A percentile compares a stretch with the other conserved stretches of the same genome.
phyloP scores from a whole-genome alignment of 2,113 vertebrate genomes.

The Semnornis frantzii region DNA sequence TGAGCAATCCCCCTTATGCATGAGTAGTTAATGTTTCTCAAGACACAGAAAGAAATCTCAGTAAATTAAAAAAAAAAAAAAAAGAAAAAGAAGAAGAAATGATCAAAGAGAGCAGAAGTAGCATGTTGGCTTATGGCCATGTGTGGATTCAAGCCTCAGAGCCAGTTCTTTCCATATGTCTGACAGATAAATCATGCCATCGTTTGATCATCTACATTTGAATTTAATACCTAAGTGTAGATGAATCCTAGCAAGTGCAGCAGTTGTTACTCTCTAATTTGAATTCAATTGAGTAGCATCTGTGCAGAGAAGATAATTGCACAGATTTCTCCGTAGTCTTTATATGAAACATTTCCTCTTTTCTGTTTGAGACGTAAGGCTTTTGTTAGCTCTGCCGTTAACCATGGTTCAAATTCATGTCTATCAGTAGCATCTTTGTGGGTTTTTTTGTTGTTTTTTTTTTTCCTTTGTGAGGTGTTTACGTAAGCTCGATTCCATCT shows the following conservation, averaged over 20 bases:
- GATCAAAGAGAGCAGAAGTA: neutral
- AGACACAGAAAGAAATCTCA: neutral
- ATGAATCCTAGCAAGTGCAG: constrained; percentile 4
- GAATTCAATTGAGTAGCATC: constrained; percentile 36
- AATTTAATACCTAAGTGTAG: constrained; percentile 2
- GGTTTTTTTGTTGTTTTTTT: neutral
- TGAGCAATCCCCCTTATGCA: neutral
- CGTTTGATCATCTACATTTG: constrained; percentile 29
- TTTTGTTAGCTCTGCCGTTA: constrained; percentile 1
- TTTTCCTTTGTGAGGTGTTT: neutral
- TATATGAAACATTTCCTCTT: neutral
- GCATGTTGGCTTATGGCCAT: neutral
- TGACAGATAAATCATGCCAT: neutral
- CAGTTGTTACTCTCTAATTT: neutral
- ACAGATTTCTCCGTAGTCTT: constrained; percentile 18
- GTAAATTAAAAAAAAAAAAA: neutral
- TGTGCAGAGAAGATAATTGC: constrained; percentile 33
- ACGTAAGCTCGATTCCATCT: neutral
- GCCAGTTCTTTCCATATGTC: neutral
- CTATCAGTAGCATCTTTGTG: neutral
- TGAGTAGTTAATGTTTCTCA: neutral
- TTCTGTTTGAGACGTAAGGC: neutral
- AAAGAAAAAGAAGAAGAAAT: neutral
- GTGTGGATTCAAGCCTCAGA: neutral
- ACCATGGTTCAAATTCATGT: neutral